Percentiles rank a stretch among this genome's conserved stretches.
phyloP scores from a whole-genome alignment of 2,888 invertebrate genomes.

The Callyntrura guangdongensis region DNA sequence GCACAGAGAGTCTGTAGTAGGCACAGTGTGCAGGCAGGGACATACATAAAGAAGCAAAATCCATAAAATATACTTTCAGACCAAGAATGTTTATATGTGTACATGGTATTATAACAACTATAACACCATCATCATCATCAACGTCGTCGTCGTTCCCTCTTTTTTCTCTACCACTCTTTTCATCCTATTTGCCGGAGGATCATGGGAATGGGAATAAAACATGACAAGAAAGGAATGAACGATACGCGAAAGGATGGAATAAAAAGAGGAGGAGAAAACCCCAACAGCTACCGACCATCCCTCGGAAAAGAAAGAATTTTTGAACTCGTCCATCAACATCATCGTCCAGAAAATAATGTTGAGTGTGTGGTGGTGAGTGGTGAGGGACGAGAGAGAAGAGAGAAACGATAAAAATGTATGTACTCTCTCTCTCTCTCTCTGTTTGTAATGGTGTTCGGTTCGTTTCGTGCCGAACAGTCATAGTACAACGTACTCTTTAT shows the following conservation, averaged over 20 bases:
- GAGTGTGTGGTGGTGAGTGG: neutral
- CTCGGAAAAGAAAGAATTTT: constrained; percentile 39
- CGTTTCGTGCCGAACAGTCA: neutral
- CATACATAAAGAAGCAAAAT: constrained; percentile 33
- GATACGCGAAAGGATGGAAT: constrained; percentile 17
- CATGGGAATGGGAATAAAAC: constrained; percentile 68
- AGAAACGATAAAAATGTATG: constrained; percentile 36
- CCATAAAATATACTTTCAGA: constrained; percentile 40
- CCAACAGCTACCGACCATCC: constrained; percentile 46
- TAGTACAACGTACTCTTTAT: constrained; percentile 28
- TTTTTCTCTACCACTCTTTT: neutral
- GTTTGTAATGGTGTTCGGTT: no score
- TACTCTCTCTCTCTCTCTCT: neutral
- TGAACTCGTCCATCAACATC: constrained; percentile 67
- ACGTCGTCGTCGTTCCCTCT: neutral
- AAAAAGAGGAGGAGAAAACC: constrained; percentile 12
- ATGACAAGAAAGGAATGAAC: constrained; percentile 63
- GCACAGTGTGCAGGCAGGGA: constrained; percentile 5
- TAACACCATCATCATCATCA: neutral
- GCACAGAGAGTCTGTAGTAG: constrained; percentile 52
- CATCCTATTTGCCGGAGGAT: constrained; percentile 45
- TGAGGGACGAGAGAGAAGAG: constrained; percentile 4
- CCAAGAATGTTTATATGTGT: neutral
- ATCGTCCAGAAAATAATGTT: constrained; percentile 22
- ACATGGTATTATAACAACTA: neutral